Evolutionary conservation across 2,888 invertebrate genomes (phyloP).

Genomic region (Schizaphis graminum): DNA sequence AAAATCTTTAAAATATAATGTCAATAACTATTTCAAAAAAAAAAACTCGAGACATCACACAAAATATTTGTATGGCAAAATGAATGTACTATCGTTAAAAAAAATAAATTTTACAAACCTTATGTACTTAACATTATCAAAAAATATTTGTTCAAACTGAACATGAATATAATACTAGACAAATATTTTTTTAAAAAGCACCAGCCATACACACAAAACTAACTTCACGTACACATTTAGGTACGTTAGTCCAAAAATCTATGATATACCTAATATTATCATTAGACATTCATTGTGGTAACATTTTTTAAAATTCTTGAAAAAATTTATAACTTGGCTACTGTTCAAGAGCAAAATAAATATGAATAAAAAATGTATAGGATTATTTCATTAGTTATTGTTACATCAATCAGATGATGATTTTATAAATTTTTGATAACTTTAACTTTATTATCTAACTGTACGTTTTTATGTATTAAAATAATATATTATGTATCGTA

Average conservation of each 20-base stretch:
- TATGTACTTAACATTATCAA: neutral
- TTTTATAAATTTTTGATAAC: neutral
- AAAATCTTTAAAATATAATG: neutral
- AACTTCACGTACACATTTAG: too few species aligned
- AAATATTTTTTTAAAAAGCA: too few species aligned
- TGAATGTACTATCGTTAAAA: neutral
- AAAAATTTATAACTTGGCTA: neutral
- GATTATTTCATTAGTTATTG: neutral
- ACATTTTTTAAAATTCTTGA: neutral
- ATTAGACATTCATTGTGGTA: neutral
- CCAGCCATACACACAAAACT: too few species aligned
- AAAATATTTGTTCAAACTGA: neutral
- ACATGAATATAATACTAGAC: neutral
- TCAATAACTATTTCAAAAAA: neutral
- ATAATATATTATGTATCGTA: too few species aligned
- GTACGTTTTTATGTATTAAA: neutral
- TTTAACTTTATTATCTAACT: neutral
- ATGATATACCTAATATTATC: neutral
- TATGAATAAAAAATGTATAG: neutral
- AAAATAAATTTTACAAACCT: neutral
- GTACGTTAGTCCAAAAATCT: too few species aligned
- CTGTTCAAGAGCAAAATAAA: neutral
- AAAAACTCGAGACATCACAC: neutral
- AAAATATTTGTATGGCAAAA: neutral
- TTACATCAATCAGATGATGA: neutral